Base-by-base conservation (phyloP, 2,797 vertebrate species). In the Eurystomus glaucurus region DNA sequence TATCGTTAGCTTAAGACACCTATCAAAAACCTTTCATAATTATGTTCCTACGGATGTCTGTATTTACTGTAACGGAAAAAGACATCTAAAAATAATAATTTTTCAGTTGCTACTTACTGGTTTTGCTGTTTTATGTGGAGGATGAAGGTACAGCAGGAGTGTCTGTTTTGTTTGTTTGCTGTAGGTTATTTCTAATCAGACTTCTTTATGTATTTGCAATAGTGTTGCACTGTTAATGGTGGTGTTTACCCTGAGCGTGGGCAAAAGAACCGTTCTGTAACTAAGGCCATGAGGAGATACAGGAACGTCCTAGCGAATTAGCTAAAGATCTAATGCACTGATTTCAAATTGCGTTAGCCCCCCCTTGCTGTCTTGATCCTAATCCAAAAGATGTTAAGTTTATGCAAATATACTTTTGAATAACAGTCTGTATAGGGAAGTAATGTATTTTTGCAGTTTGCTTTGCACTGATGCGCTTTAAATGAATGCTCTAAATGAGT, bases 171-270 rank as follows among this genome's bases (percentile, higher is more conserved):
- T 58, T 60, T 82, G 43, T 76, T 88, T 86, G 33, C 74, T 8
- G 2, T 22, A 46, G 26, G 70, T 86, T 89, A 70, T 84, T 70
- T 89, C 37, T 55, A 74, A n/a, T 28, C 11, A 86, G n/a, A 72
- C 9, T 78, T 85, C 17, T 52, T 72, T 3, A 28, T 60, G n/a
- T 74, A 64, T 77, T 82, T 91, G 54, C 58, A 43, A 46, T 14
- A 70, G 12, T 23, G 48, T 39, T 81, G 68, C 31, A 64, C 28
- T 54, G 19, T 28, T 86, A 77, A 48, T 26, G 31, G 70, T 45
- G 33, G 19, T 51, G 28, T 64, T 77, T 54, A 70, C 12, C 10
- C 31, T 54, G 37, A 91, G n/a, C 0, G 0, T 29, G 35, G 33
- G 60, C 31, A 85, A 91, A 88, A 82, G 15, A 91, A 83, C 60